A percentile compares a stretch with the other conserved stretches of the same genome.
Conservation (phyloP, 2,113 vertebrate species). For the Ursus arctos region DNA sequence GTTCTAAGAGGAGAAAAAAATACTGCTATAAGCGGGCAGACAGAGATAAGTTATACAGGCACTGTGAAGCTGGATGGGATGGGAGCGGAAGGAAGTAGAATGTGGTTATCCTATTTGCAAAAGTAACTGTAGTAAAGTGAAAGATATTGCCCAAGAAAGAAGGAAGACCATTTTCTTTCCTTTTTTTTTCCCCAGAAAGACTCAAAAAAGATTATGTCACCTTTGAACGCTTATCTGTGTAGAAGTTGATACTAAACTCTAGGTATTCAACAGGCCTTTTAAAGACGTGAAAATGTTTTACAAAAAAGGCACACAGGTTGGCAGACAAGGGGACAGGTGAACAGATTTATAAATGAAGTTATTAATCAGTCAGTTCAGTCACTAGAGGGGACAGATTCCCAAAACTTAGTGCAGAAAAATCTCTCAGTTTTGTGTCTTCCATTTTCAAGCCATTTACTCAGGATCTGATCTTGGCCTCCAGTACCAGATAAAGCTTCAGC, state of each 20-base stretch:
- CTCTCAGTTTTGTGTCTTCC: slow-evolving; percentile 93
- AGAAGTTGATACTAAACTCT: slow-evolving; percentile 86
- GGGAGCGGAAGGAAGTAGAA: not conserved
- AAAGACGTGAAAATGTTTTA: slow-evolving; percentile 92
- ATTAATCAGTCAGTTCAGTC: slow-evolving; percentile 84
- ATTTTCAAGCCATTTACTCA: slow-evolving; percentile 86
- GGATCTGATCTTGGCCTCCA: slow-evolving; percentile 85
- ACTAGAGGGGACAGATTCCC: slow-evolving; percentile 81
- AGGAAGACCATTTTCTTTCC: slow-evolving; percentile 94
- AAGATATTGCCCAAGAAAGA: slow-evolving; percentile 94
- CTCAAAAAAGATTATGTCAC: slow-evolving; percentile 85
- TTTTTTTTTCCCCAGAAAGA: slow-evolving; percentile 85
- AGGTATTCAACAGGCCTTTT: slow-evolving; percentile 90
- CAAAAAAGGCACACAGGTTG: slow-evolving; percentile 98
- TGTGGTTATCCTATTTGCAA: slow-evolving; percentile 78
- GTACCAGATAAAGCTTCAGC: slow-evolving; percentile 70
- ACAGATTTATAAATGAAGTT: slow-evolving; percentile 91
- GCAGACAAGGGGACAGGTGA: slow-evolving; percentile 95
- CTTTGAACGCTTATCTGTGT: slow-evolving; percentile 83
- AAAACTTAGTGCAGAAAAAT: slow-evolving; percentile 90
- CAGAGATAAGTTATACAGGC: not conserved
- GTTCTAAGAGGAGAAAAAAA: slow-evolving; percentile 54
- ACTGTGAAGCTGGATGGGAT: not conserved
- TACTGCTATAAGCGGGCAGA: slow-evolving; percentile 65
- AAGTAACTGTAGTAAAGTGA: slow-evolving; percentile 83